Conservation (phyloP, 2,797 vertebrate genomes). For the Muscicapa comitata region DNA sequence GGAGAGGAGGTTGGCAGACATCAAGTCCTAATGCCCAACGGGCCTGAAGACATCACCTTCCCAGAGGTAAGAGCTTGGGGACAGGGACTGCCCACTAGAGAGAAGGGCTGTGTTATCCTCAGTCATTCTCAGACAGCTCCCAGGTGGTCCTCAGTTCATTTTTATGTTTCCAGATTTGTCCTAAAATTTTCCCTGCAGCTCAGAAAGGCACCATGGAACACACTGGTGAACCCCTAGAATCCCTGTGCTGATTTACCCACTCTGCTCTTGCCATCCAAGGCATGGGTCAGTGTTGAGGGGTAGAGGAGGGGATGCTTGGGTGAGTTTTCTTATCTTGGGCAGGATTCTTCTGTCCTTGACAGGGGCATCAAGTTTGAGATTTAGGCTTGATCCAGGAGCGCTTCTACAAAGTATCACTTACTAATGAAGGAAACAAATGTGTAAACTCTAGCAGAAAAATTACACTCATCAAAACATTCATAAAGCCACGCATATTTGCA, state of each 20-base stretch:
- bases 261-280: neutral
- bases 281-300: neutral
- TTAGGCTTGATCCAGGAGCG: neutral
- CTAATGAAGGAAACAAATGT: neutral
- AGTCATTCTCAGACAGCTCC: neutral
- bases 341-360: neutral
- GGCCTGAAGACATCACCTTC: neutral
- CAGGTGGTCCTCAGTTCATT: neutral
- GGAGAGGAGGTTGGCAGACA: neutral
- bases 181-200: neutral
- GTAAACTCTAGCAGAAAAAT: constrained; percentile 22
- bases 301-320: accelerated
- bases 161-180: neutral
- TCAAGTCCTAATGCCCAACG: accelerated
- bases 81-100: neutral
- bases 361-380: neutral
- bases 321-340: neutral
- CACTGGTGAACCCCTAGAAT: neutral
- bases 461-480: constrained; percentile 3
- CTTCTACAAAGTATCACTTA: neutral
- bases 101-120: neutral
- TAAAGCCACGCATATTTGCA: neutral
- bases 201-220: neutral
- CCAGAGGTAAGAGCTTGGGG: neutral
- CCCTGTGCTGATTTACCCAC: neutral